Evolutionary conservation across 2,113 vertebrate genomes (phyloP).

Genomic region (Cryptotis parvus): DNA sequence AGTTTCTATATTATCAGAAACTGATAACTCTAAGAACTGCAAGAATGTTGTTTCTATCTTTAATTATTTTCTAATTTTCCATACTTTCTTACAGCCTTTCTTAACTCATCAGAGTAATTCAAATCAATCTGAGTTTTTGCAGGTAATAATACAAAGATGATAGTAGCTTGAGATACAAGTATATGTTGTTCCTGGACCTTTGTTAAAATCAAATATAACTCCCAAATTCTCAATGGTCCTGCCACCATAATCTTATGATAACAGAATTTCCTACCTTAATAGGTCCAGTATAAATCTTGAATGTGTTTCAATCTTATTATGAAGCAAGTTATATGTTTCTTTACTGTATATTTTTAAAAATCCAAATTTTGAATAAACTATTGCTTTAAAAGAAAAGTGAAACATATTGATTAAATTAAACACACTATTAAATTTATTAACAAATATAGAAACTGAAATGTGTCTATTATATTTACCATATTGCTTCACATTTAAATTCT

Average conservation of each 20-base stretch:
- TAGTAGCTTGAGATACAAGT: slow-evolving; percentile 8
- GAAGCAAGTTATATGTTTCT: neutral
- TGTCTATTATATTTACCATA: neutral
- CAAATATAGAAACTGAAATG: neutral
- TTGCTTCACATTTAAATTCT: neutral
- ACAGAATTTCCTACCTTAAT: neutral
- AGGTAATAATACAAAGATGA: neutral
- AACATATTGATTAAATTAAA: neutral
- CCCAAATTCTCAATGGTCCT: neutral
- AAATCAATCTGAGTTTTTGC: neutral
- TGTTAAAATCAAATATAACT: neutral
- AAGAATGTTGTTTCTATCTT: no score
- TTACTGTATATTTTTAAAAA: neutral
- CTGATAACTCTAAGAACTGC: no score
- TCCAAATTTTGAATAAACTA: neutral
- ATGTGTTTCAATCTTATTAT: neutral
- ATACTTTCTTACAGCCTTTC: no score
- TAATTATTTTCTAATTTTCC: no score
- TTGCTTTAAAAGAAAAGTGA: slow-evolving; percentile 34
- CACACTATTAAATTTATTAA: neutral
- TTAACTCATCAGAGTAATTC: neutral
- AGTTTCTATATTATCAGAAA: no score
- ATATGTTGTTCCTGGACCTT: neutral
- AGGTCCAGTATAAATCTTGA: neutral
- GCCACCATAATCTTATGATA: neutral